Base-by-base conservation (phyloP, 30 jellyfish, hydroid and myxozoan species). In the Clytia hemisphaerica region DNA sequence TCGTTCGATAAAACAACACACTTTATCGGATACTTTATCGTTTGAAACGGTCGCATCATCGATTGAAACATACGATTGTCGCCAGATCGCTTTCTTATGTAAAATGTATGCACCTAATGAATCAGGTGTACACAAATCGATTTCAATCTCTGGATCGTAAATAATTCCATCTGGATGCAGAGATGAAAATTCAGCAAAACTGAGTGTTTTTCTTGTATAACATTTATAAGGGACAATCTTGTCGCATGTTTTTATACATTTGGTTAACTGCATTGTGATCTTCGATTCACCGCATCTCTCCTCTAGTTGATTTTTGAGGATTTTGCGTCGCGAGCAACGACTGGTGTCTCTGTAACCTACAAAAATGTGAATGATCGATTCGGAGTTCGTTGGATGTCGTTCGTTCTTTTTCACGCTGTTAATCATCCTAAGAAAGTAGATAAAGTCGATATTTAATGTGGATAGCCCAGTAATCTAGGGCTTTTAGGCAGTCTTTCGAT, bases 81-180 rank as follows among this genome's bases (percentile, higher is more conserved):
- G 51, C 69, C 69, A 55, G 24, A 19, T 24, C 36, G 29, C 4
- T 28, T 28, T 24, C 15, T 55, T 55, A 55, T 28, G 36, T 28
- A 16, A 42, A 19, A 55, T 19, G 40, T 19, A 55, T 32, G 40
- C 69, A 24, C 69, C 69, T 4, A 55, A 25, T 55, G 24, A 42
- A 25, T 19, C 69, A 15, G 40, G n/a, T n/a, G n/a, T n/a, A n/a
- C n/a, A n/a, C n/a, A n/a, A n/a, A n/a, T n/a, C n/a, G n/a, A n/a
- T n/a, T n/a, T n/a, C n/a, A n/a, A n/a, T n/a, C n/a, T n/a, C n/a
- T n/a, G n/a, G n/a, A n/a, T 57, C 14, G 30, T 22, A 57, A 21
- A 28, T 21, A 33, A 57, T 31, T 14, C 70, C 70, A n/a, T 57
- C 35, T n/a, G 70, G 70, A 57, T n/a, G 35, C 19, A n/a, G 36